A percentile compares a stretch with the other conserved stretches of the same genome.
Evolutionary conservation across 2,888 invertebrate genomes (phyloP).

Genomic region (Agonum fuliginosum): DNA sequence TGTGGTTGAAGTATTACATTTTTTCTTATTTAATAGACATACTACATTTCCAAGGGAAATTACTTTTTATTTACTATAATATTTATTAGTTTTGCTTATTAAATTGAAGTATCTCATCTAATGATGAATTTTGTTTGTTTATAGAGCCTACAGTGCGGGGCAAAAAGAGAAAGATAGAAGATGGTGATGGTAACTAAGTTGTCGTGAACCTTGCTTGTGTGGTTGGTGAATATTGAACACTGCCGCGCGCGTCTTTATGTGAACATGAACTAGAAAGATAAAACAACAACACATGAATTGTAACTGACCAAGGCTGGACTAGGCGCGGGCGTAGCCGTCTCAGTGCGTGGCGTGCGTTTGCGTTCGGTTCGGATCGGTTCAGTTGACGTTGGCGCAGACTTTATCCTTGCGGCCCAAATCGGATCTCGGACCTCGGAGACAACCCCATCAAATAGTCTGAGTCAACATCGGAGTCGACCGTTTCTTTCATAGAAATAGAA

Average conservation of each 20-base stretch:
- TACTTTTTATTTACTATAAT: background rate
- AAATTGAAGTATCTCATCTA: background rate
- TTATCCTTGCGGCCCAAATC: background rate
- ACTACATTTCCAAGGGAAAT: no score
- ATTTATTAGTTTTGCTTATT: background rate
- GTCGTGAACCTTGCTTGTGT: slow-evolving; percentile 52
- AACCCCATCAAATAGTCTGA: background rate
- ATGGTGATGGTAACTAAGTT: slow-evolving; percentile 73
- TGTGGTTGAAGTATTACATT: slow-evolving; percentile 10
- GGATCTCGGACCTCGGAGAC: slow-evolving; percentile 3
- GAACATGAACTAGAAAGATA: slow-evolving; percentile 42
- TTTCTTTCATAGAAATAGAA: slow-evolving; percentile 44
- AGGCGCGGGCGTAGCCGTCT: background rate
- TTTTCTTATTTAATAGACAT: background rate
- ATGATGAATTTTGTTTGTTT: slow-evolving; percentile 62
- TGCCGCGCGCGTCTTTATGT: slow-evolving; percentile 54
- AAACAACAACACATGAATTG: slow-evolving; percentile 41
- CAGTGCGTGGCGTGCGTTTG: slow-evolving; percentile 32
- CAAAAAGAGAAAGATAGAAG: slow-evolving; percentile 84
- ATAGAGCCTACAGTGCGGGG: slow-evolving; percentile 78
- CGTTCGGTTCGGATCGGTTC: slow-evolving; percentile 14
- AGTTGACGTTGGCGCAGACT: slow-evolving; percentile 30
- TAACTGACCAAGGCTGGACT: slow-evolving; percentile 33
- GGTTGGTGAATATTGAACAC: slow-evolving; percentile 54
- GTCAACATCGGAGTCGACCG: slow-evolving; percentile 42